Evolutionary conservation across 1,140 invertebrate species (phyloP).

Genomic region (Vanessa atalanta): DNA sequence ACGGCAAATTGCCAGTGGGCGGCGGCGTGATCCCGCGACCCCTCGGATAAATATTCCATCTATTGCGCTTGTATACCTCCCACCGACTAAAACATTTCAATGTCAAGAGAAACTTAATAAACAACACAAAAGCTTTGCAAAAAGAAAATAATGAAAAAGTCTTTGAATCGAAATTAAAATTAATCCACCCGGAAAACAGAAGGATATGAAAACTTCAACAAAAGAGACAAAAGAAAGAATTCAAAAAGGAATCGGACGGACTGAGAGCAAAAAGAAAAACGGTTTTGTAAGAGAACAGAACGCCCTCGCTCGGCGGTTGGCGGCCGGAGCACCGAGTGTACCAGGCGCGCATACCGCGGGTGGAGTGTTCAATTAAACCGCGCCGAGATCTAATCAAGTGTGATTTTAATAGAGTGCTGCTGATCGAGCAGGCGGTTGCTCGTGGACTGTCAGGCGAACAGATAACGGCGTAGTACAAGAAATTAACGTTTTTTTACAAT

Average conservation of each 20-base stretch:
- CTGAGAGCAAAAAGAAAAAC: constrained; percentile 55
- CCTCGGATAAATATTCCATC: constrained; percentile 68
- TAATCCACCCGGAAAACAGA: constrained; percentile 71
- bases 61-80: constrained; percentile 44
- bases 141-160: constrained; percentile 45
- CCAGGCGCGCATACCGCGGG: constrained; percentile 60
- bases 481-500: constrained; percentile 36
- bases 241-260: constrained; percentile 58
- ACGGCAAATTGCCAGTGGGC: constrained; percentile 72
- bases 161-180: constrained; percentile 74
- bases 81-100: constrained; percentile 48
- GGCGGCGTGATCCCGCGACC: constrained; percentile 72
- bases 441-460: constrained; percentile 35
- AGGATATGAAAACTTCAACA: constrained; percentile 70
- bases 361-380: constrained; percentile 67
- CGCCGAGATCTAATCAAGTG: constrained; percentile 71
- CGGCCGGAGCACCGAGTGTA: constrained; percentile 45
- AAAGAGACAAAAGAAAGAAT: constrained; percentile 68
- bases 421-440: constrained; percentile 43
- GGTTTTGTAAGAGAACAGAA: constrained; percentile 43
- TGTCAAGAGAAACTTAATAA: constrained; percentile 43
- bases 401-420: constrained; percentile 70
- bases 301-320: constrained; percentile 44
- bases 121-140: constrained; percentile 40
- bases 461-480: constrained; percentile 36